These are phyloP conservation scores for Drosophila dunni DNA, from an alignment of 1,140 invertebrate species.

Conservation along the genomic window DNA sequence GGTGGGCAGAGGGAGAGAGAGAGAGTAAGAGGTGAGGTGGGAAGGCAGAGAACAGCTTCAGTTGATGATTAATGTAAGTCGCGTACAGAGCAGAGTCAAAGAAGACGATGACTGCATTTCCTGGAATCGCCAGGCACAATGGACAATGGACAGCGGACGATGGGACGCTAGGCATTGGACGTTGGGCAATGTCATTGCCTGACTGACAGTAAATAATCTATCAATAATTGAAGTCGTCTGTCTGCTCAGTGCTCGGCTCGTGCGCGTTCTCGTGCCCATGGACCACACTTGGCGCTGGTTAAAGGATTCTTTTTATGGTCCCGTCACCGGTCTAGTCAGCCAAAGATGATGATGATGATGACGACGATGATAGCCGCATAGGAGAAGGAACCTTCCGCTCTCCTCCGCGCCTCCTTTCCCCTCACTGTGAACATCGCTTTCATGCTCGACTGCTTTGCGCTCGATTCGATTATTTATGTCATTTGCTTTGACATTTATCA, in stretches of 20 bases:
- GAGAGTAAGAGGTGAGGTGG: neutral
- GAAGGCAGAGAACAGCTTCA: constrained; percentile 31
- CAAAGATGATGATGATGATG: constrained; percentile 22
- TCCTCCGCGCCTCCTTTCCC: neutral
- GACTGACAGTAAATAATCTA: constrained; percentile 82
- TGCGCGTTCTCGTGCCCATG: constrained; percentile 37
- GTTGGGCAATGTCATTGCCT: constrained; percentile 59
- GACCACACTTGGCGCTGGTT: constrained; percentile 76
- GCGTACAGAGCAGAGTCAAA: constrained; percentile 61
- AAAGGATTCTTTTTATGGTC: constrained; percentile 64
- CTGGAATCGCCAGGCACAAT: constrained; percentile 68
- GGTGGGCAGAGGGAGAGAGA: neutral
- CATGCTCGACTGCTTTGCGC: constrained; percentile 73
- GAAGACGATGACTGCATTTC: constrained; percentile 67
- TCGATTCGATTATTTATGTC: constrained; percentile 83
- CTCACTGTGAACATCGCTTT: constrained; percentile 53
- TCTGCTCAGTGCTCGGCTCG: constrained; percentile 43
- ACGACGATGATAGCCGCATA: constrained; percentile 47
- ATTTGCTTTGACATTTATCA: constrained; percentile 83
- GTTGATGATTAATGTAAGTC: constrained; percentile 80
- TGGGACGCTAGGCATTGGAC: constrained; percentile 10
- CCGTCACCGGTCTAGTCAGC: constrained; percentile 39
- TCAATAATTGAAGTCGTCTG: constrained; percentile 77
- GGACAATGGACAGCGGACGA: constrained; percentile 50
- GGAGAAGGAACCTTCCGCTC: constrained; percentile 27